These are phyloP conservation scores for Drosophila greeni DNA, from an alignment of 2,888 invertebrate genomes.

Conservation along the genomic window DNA sequence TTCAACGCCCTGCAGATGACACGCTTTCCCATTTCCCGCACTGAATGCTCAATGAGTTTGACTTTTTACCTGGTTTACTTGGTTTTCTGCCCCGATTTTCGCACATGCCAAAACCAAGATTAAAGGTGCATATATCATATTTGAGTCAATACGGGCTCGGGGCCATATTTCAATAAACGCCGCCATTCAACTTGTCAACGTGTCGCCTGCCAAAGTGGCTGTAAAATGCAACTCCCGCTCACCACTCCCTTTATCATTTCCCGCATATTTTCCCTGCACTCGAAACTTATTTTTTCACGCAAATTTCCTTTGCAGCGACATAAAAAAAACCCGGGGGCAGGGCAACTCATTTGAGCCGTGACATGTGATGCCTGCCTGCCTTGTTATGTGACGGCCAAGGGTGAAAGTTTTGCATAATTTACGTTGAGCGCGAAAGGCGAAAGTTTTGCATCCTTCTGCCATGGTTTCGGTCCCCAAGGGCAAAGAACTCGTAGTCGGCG, in stretches of 20 bases:
- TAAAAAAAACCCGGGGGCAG: constrained; percentile 21
- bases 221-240: constrained; percentile 44
- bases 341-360: constrained; percentile 59
- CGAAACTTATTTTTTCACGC: constrained; percentile 37
- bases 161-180: constrained; percentile 53
- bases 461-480: constrained; percentile 5
- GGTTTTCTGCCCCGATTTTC: constrained; percentile 11
- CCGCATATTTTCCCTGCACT: constrained; percentile 48
- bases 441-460: constrained; percentile 44
- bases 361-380: constrained; percentile 56
- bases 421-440: constrained; percentile 54
- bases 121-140: constrained; percentile 35
- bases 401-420: constrained; percentile 66
- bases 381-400: constrained; percentile 50
- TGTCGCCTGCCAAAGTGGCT: constrained; percentile 54
- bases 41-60: constrained; percentile 40
- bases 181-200: constrained; percentile 41
- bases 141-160: constrained; percentile 36
- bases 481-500: constrained; percentile 8
- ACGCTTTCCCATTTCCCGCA: constrained; percentile 14
- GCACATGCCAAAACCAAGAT: constrained; percentile 19
- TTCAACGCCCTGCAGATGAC: constrained; percentile 46
- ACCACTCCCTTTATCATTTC: constrained; percentile 14
- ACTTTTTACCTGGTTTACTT: constrained; percentile 35
- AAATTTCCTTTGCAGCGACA: constrained; percentile 36